Evolutionary conservation across 2,113 vertebrate genomes (phyloP), one percentile per base, ranked within the genome.

Genomic region (Chloroceryle aenea): DNA sequence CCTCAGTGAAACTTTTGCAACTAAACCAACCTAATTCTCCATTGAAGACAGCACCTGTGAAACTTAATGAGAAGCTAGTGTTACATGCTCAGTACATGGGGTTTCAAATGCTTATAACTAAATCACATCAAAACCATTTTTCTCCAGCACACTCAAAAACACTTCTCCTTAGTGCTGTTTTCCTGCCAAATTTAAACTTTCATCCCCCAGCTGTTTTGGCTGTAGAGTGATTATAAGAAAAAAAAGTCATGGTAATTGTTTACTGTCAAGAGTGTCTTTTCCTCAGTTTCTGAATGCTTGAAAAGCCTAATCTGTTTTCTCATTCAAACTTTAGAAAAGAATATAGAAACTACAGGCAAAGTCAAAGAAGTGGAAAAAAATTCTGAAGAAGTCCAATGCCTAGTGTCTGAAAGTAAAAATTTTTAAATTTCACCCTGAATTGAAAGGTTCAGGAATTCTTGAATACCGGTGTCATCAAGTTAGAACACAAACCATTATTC

Each of bases 101-200:
- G 47, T 84, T 94, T 87, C 87, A 83, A 90, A 83, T 74, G 42
- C 15, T 42, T 83, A 11, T 85, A 82, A 87, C 74, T 66, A 94
- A 91, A 90, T 74, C 79, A 94, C 38, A 94, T 89, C 85, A 91
- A 95, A 87, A 42, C 22, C 16, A 67, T 47, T 96, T 95, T 95
- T 94, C 87, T 95, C 48, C 85, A 80, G 45, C 89, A 59, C 20
- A 47, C 67, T 95, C 84, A 85, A 75, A 95, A 92, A 12, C 68
- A 87, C n/a, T 96, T 90, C 74, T 91, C 30, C 38, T 91, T 76
- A 91, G 69, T 66, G 48, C 7, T 93, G 63, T 76, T 96, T 95
- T 85, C 78, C 75, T 94, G 93, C 74, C 81, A 94, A 79, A 94
- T 95, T 93, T 93, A 94, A 91, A 96, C 62, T 94, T 93, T 82